phyloP scores from a whole-genome alignment of 1,140 invertebrate genomes.

The Whitmania pigra region DNA sequence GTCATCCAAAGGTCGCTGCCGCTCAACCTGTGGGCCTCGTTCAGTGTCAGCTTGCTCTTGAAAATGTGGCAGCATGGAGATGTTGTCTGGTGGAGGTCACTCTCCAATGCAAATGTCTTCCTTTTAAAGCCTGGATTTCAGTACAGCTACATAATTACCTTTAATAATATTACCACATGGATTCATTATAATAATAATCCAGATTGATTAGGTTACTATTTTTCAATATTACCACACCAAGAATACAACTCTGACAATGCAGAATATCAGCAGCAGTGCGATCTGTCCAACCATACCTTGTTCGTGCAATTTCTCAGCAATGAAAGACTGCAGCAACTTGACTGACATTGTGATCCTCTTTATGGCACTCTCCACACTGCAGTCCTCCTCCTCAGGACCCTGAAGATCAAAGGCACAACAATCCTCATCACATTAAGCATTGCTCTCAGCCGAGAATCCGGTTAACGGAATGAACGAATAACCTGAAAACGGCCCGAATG shows the following conservation, averaged over 20 bases:
- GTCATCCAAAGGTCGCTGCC: conserved; percentile 65
- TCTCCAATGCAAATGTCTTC: conserved; percentile 64
- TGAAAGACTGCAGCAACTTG: conserved; percentile 68
- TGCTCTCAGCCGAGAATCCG: neutral
- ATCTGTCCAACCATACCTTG: conserved; percentile 27
- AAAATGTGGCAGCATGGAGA: conserved; percentile 46
- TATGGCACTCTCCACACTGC: conserved; percentile 59
- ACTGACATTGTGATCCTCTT: conserved; percentile 62
- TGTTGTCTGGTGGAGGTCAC: conserved; percentile 41
- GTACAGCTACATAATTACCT: neutral
- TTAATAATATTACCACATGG: neutral
- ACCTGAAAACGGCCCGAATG: conserved; percentile 59
- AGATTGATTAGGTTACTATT: neutral
- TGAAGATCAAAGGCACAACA: conserved; percentile 34
- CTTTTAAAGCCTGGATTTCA: neutral
- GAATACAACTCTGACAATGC: too few species aligned
- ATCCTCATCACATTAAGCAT: neutral
- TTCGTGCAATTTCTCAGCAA: conserved; percentile 73
- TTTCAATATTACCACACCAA: too few species aligned
- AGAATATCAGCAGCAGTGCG: neutral
- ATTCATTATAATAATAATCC: neutral
- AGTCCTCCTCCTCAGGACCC: conserved; percentile 55
- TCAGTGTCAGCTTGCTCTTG: conserved; percentile 57
- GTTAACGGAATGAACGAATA: neutral
- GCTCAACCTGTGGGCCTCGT: conserved; percentile 57